Evolutionary conservation across 2,797 vertebrate species (phyloP).

Genomic region (Sebastes steindachneri): DNA sequence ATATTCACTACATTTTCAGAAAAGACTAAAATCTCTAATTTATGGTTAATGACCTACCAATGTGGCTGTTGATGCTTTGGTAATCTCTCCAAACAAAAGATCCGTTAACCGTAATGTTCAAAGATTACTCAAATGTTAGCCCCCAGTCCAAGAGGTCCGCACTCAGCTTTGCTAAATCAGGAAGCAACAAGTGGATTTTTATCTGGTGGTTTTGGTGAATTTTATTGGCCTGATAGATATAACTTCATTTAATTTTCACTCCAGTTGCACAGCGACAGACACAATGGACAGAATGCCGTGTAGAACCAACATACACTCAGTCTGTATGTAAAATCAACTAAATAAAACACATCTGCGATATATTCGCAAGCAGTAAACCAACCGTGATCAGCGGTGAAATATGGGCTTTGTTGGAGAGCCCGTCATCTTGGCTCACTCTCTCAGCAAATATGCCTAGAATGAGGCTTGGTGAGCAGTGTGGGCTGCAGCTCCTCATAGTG

Average conservation of each 20-base stretch:
- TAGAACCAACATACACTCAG: background rate
- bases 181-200: background rate
- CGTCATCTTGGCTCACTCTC: background rate
- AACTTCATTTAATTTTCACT: background rate
- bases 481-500: conserved; percentile 15
- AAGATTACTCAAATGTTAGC: background rate
- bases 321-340: background rate
- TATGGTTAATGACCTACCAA: background rate
- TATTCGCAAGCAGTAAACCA: background rate
- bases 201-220: background rate
- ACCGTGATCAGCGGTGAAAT: background rate
- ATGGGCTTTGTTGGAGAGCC: background rate
- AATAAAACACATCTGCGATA: background rate
- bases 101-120: background rate
- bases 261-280: background rate
- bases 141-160: too few relatives aligned
- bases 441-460: conserved; percentile 44
- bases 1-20: background rate
- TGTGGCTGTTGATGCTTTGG: background rate
- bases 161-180: background rate
- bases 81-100: background rate
- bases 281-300: background rate
- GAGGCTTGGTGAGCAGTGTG: conserved; percentile 31
- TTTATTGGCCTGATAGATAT: background rate
- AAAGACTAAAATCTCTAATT: background rate